Base-by-base conservation (phyloP, 1,140 invertebrate genomes). In the Caenorhabditis remanei region DNA sequence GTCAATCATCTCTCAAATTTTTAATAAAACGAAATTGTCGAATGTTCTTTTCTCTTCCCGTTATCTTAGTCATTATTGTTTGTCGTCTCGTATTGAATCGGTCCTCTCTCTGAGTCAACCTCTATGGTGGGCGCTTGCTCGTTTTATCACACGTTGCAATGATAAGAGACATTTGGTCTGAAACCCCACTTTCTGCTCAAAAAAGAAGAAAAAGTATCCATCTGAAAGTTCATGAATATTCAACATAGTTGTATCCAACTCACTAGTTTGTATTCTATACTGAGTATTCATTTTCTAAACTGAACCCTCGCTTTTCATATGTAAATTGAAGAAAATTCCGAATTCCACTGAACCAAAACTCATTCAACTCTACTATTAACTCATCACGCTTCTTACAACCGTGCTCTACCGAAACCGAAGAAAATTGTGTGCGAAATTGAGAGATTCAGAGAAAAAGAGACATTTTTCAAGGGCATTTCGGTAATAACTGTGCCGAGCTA, bases 1-100 rank as follows among this genome's bases (percentile, higher is more conserved):
- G 21, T 40, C 61, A 16, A n/a, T n/a, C n/a, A n/a, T 58, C n/a
- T n/a, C 4, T n/a, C 56, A 19, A 32, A 24, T 58, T 16, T 58
- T 58, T 8, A 16, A n/a, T 8, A 58, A 58, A 58, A n/a, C n/a
- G n/a, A n/a, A n/a, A n/a, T n/a, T n/a, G n/a, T n/a, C n/a, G n/a
- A n/a, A 58, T n/a, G 9, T 32, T 65, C 24, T 46, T n/a, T 21
- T 46, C 11, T 19, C 19, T 4, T 40, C n/a, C 19, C 41, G n/a
- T 79, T 3, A 16, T 24, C n/a, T 79, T 79, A 79, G 71, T 53
- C 71, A 79, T 79, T 32, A 79, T 79, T 79, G 46, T 79, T 79
- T 79, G 43, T 46, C 61, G 11, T 71, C n/a, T 48, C 67, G 41
- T 71, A 24, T 71, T 43, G 65, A 71, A 43, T 16, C 41, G 41